Base-by-base conservation (phyloP, 2,113 vertebrate species). In the Limanda limanda region DNA sequence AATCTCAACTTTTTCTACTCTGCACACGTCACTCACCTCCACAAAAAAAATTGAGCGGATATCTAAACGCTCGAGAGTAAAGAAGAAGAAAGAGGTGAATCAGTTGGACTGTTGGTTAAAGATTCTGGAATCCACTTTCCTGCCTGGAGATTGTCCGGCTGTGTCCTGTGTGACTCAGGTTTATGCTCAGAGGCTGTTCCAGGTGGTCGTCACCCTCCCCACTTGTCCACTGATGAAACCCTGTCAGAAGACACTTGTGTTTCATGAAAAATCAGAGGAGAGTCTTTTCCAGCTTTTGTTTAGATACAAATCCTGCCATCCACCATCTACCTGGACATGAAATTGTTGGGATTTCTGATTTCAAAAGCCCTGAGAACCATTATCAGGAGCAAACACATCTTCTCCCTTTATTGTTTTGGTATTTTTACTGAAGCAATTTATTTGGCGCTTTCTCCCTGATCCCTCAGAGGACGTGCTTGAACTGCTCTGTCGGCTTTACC, bases 81-180 rank as follows among this genome's bases (percentile, higher is more conserved):
- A 20, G 76, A 24, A 72, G 77, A 73, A 70, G 48, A 20, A 57
- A 75, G 21, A 59, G 60, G 58, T 78, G 68, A 78, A 68, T 48
- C 62, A 58, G 62, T 81, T 78, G 40, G 71, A 9, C 74, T 25
- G 25, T 20, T 3, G 72, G 71, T 63, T 71, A 71, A 31, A 12
- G 14, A 47, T 68, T 54, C 31, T 79, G 56, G 83, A 81, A 54
- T 60, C 63, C 45, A 61, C 80, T 61, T 60, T 69, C 66, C 63
- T 82, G 21, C 74, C 37, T 55, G 62, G 17, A 62, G 74, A 35
- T 35, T 35, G 35, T 35, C 35, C 4, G 0, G 64, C 69, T 74
- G 57, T 86, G 90, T 82, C 68, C 74, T 76, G 60, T 65, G 64
- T 1, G 52, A 68, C 68, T 93, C 70, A 77, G 63, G 63, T 87